Evolutionary conservation across 2,888 invertebrate species (phyloP), one percentile per base, ranked within the genome.

Genomic region (Salticus scenicus): DNA sequence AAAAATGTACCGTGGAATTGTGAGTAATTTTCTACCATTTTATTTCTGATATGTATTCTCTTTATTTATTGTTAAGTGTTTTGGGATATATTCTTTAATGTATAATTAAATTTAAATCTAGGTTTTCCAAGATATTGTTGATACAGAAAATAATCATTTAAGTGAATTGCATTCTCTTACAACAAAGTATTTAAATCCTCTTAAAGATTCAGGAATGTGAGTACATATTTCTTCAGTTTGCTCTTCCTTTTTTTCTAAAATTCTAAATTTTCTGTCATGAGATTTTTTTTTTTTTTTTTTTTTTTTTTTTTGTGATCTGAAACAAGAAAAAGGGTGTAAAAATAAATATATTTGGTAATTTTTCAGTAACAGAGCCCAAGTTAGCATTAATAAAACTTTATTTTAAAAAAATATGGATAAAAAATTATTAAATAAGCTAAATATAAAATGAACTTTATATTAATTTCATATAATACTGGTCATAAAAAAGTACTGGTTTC

Each of bases 91-190:
- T 51, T 7, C 10, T 67, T 42, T 30, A 0, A 37, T 2, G 30
- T 76, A 20, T 37, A 37, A 7, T 7, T 7, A 24, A 57, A 4
- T 31, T 31, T 67, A 17, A 67, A 28, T 69, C 42, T 24, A 90
- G 88, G 97, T 97, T 64, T 93, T 97, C 57, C 95, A 95, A 91
- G 97, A 97, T 92, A 93, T 98, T 76, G 94, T 97, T 88, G 98
- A 98, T 91, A 97, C 98, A 7, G 98, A 98, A 92, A 94, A 94
- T 90, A 95, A 96, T 0, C 96, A 98, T 93, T 96, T 98, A 31
- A 94, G 95, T 5, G 98, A 98, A 92, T 93, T 98, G 91, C 95
- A 96, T 90, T 95, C 95, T 41, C 93, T 98, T 69, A 93, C 96
- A 87, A 95, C 94, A 89, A 96, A 95, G 91, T 97, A 97, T 91